phyloP scores from a whole-genome alignment of 2,113 vertebrate species.

The Phrynosoma platyrhinos region DNA sequence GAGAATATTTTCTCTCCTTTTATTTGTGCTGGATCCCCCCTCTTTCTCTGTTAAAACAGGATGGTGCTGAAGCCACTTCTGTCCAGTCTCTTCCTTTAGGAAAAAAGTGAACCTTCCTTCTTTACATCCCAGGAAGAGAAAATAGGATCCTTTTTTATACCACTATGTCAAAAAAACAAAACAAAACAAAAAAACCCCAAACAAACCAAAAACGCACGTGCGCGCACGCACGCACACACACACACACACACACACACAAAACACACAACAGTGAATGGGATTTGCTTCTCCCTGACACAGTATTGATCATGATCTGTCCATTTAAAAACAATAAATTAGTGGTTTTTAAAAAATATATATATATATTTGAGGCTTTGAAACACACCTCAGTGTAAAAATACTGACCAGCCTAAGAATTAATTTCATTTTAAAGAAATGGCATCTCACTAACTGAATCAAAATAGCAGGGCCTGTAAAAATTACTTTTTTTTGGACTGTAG shows the following conservation, averaged over 20 bases:
- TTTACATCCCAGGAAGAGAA: neutral
- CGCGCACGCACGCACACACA: too few species aligned
- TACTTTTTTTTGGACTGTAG: too few species aligned
- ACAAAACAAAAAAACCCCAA: too few species aligned
- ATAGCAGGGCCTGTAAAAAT: neutral
- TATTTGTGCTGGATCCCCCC: slow-evolving; percentile 60
- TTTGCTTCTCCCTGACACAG: neutral
- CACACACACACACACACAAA: too few species aligned
- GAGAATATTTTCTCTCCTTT: slow-evolving; percentile 61
- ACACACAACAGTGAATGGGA: too few species aligned
- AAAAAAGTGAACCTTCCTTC: slow-evolving; percentile 9
- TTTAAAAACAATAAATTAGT: slow-evolving; percentile 9
- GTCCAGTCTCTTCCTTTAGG: slow-evolving; percentile 26
- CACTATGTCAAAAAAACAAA: slow-evolving; percentile 21
- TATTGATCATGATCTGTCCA: neutral
- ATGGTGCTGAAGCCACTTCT: slow-evolving; percentile 28
- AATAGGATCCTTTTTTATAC: neutral
- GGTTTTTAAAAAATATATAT: neutral
- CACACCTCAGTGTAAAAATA: neutral
- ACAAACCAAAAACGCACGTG: too few species aligned
- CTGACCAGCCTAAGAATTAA: neutral
- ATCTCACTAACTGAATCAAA: neutral
- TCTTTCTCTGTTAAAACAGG: slow-evolving; percentile 36
- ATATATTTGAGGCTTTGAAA: neutral
- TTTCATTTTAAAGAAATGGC: slow-evolving; percentile 31